Base-by-base conservation (phyloP, 2,113 vertebrate genomes). In the Ageneiosus marmoratus region DNA sequence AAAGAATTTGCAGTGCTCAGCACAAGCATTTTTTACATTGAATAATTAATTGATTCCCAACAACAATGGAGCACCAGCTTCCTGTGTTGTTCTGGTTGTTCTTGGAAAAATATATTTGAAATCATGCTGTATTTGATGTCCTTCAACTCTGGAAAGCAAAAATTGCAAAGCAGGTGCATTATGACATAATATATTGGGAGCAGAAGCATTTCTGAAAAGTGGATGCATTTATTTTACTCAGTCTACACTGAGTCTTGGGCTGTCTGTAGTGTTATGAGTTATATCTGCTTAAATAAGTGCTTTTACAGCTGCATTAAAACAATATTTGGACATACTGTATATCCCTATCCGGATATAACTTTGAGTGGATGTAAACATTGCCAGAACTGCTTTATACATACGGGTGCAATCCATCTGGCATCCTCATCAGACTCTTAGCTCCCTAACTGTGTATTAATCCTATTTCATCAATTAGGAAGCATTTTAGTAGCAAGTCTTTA, bases 341-440 rank as follows among this genome's bases (percentile, higher is more conserved):
- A 74, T 74, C n/a, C 44, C 15, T 73, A 74, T 18, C 46, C 8
- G 7, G 15, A 74, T 20, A 48, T 51, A 74, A 50, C 70, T 6
- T 32, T 74, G n/a, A 74, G n/a, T 74, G 46, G 46, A 75, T 75
- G 27, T 53, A 53, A 53, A 53, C 27, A 53, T 6, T 53, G 73
- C 46, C 73, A 5, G 50, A 50, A 46, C 22, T 29, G n/a, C 46
- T 50, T 73, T 29, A 27, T 50, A 20, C 70, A 27, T 50, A 73
- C 1, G 48, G 73, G 16, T 32, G 48, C 73, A 53, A 53, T 51
- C 50, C 18, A 75, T 53, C 50, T 75, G 50, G 53, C 50, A 34
- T 20, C 18, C 27, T 75, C 16, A 75, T 75, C 15, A 32, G 27
- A 53, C 27, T 75, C 50, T 20, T 20, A 53, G 27, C 46, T 78